phyloP scores from a whole-genome alignment of 2,797 vertebrate genomes.

The Cryptoprocta ferox region DNA sequence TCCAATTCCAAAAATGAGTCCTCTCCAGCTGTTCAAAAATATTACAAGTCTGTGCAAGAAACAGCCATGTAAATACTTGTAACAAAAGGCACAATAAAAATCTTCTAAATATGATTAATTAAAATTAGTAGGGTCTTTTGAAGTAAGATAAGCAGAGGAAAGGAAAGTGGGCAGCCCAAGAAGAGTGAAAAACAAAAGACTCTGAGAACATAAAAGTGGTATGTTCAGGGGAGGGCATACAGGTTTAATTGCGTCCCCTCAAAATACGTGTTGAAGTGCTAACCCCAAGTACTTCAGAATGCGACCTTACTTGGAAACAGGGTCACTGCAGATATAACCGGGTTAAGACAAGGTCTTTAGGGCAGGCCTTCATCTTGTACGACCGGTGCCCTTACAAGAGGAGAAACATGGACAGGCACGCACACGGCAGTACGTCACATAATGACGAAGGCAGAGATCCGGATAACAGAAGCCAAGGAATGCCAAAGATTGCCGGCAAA shows the following conservation, averaged over 20 bases:
- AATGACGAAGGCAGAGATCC: not conserved
- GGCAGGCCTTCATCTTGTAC: not conserved
- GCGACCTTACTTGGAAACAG: not conserved
- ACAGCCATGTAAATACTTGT: not conserved
- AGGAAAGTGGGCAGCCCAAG: not conserved
- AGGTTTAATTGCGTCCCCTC: not conserved
- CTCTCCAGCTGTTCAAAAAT: not conserved
- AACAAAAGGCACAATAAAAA: not conserved
- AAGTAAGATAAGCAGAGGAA: slow-evolving; percentile 2
- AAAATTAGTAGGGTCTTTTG: not conserved
- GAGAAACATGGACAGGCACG: not conserved
- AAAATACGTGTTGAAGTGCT: not conserved
- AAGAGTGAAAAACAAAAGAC: not conserved
- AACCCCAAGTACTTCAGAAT: not conserved
- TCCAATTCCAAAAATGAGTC: not conserved
- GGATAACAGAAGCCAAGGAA: not conserved
- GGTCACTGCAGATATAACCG: not conserved
- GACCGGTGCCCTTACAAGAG: not conserved
- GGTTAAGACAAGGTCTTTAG: not conserved
- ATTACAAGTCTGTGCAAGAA: not conserved
- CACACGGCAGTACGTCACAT: not conserved
- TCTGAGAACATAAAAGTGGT: not conserved
- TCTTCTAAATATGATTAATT: not conserved
- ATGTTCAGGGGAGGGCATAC: rapidly evolving
- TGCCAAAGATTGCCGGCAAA: not conserved